Evolutionary conservation across 2,888 invertebrate genomes (phyloP).

Genomic region (Philereme transversata): DNA sequence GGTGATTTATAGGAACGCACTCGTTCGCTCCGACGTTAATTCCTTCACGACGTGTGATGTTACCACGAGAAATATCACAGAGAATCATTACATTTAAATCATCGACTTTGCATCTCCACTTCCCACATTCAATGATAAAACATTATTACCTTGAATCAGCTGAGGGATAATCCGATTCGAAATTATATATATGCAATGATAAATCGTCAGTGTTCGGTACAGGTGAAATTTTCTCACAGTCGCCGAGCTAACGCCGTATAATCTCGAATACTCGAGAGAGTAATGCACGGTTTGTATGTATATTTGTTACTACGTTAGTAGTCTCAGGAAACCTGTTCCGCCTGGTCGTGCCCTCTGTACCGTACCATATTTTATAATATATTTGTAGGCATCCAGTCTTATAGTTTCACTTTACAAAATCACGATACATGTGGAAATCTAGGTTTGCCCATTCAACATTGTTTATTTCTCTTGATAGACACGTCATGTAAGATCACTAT

Average conservation of each 20-base stretch:
- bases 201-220: slow-evolving; percentile 59
- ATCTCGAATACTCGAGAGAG: slow-evolving; percentile 68
- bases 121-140: slow-evolving; percentile 36
- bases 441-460: slow-evolving; percentile 33
- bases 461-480: slow-evolving; percentile 32
- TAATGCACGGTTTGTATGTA: slow-evolving; percentile 75
- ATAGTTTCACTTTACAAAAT: slow-evolving; percentile 74
- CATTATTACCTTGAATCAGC: slow-evolving; percentile 39
- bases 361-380: slow-evolving; percentile 57
- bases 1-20: slow-evolving; percentile 69
- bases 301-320: slow-evolving; percentile 81
- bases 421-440: slow-evolving; percentile 52
- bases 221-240: slow-evolving; percentile 80
- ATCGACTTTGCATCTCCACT: slow-evolving; percentile 36
- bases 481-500: slow-evolving; percentile 42
- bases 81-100: slow-evolving; percentile 55
- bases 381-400: slow-evolving; percentile 58
- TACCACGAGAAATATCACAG: slow-evolving; percentile 62
- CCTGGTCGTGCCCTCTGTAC: slow-evolving; percentile 76
- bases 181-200: slow-evolving; percentile 45
- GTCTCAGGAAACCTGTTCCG: slow-evolving; percentile 75
- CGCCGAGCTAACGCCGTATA: slow-evolving; percentile 62
- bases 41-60: slow-evolving; percentile 76
- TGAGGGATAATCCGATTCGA: slow-evolving; percentile 42
- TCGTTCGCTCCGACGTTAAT: slow-evolving; percentile 71